Percentiles rank a stretch among this genome's conserved stretches.
phyloP scores from a whole-genome alignment of 2,888 invertebrate genomes.

The Rutpela maculata region DNA sequence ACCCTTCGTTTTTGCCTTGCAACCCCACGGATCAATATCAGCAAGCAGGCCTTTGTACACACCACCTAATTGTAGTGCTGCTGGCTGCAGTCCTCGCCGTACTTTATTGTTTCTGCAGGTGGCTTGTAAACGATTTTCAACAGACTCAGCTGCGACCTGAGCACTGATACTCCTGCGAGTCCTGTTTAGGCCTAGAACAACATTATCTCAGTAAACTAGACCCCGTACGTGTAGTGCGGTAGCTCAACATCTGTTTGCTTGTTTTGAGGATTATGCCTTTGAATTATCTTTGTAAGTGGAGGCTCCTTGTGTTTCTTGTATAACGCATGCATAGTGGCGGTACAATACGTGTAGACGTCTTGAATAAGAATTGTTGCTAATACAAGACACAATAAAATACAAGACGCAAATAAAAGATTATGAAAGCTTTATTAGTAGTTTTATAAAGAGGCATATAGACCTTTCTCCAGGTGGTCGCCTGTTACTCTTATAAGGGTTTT shows the following conservation, averaged over 20 bases:
- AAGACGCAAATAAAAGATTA: too few species aligned
- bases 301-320: too few species aligned
- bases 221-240: not conserved
- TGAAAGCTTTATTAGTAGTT: too few species aligned
- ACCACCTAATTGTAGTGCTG: not conserved
- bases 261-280: not conserved
- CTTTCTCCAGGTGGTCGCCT: too few species aligned
- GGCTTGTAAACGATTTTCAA: slow-evolving; percentile 39
- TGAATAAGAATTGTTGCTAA: too few species aligned
- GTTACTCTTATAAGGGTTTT: too few species aligned
- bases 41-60: slow-evolving; percentile 1
- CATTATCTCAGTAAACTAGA: not conserved
- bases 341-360: too few species aligned
- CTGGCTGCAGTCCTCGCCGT: not conserved
- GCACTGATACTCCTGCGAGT: not conserved
- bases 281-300: not conserved
- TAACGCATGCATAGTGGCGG: too few species aligned
- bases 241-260: not conserved
- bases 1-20: not conserved
- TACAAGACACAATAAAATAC: too few species aligned
- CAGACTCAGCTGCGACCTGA: slow-evolving; percentile 3
- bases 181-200: not conserved
- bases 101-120: slow-evolving; percentile 50
- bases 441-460: too few species aligned
- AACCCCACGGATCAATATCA: not conserved